Evolutionary conservation across 2,113 vertebrate species (phyloP).

Genomic region (Guaruba guarouba): DNA sequence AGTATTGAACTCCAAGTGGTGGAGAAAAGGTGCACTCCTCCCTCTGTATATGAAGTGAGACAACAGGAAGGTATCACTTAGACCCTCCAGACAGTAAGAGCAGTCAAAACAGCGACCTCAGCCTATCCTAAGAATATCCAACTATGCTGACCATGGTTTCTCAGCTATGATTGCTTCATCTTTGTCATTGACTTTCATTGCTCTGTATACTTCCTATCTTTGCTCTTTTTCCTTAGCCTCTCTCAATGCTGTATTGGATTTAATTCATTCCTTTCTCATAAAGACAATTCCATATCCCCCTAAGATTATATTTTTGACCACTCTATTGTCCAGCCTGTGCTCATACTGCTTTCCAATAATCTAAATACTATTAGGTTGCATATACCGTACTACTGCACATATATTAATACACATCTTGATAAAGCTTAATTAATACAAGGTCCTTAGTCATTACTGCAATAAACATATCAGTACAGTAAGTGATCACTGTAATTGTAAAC

Average conservation of each 20-base stretch:
- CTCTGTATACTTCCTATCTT: background rate
- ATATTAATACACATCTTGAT: background rate
- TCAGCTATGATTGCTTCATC: background rate
- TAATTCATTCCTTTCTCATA: background rate
- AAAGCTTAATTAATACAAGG: background rate
- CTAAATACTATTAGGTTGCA: background rate
- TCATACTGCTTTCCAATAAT: background rate
- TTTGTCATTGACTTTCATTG: background rate
- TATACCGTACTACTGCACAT: background rate
- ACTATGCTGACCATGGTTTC: background rate
- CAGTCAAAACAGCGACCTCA: background rate
- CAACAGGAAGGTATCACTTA: background rate
- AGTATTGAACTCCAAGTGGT: background rate
- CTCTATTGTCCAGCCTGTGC: background rate
- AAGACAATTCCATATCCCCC: background rate
- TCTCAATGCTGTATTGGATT: background rate
- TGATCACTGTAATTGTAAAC: background rate
- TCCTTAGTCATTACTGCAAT: background rate
- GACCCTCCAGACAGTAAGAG: background rate
- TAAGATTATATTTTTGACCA: background rate
- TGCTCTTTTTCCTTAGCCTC: background rate
- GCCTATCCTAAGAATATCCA: background rate
- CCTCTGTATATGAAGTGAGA: background rate
- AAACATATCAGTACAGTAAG: background rate
- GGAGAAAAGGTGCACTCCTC: background rate